These are phyloP conservation scores for Hololepta plana DNA, from an alignment of 2,888 invertebrate species.

Conservation along the genomic window DNA sequence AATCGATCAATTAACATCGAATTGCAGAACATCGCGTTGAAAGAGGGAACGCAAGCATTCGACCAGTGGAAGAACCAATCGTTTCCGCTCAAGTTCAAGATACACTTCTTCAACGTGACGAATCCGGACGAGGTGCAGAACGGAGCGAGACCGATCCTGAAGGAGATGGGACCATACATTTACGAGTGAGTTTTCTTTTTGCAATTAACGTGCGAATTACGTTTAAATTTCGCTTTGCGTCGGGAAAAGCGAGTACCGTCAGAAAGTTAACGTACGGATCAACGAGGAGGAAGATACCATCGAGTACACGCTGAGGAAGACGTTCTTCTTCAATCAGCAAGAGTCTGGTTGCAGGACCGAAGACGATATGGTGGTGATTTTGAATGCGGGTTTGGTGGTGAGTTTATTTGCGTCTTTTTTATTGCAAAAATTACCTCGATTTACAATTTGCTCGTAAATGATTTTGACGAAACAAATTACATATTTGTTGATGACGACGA, in stretches of 20 bases:
- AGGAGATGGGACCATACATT: conserved; percentile 43
- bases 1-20: conserved; percentile 3
- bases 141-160: conserved; percentile 34
- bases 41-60: conserved; percentile 34
- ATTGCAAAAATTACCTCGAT: not conserved
- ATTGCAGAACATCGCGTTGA: conserved; percentile 36
- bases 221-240: not conserved
- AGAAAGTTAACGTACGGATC: conserved; percentile 12
- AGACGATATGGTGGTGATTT: conserved; percentile 33
- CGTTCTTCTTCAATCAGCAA: conserved; percentile 32
- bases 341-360: conserved; percentile 29
- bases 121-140: conserved; percentile 35
- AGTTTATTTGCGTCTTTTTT: conserved; percentile 12
- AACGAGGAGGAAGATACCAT: conserved; percentile 35
- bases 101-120: conserved; percentile 38
- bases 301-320: conserved; percentile 32
- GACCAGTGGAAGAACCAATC: conserved; percentile 40
- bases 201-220: conserved; percentile 1
- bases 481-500: no score
- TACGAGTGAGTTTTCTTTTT: conserved; percentile 33
- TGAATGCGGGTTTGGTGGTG: conserved; percentile 40
- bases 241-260: conserved; percentile 13
- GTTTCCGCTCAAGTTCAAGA: conserved; percentile 34
- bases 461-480: no score
- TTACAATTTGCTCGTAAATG: no score